These are phyloP conservation scores for Aproaerema taeniolella DNA, from an alignment of 2,888 invertebrate genomes.

Conservation along the genomic window DNA sequence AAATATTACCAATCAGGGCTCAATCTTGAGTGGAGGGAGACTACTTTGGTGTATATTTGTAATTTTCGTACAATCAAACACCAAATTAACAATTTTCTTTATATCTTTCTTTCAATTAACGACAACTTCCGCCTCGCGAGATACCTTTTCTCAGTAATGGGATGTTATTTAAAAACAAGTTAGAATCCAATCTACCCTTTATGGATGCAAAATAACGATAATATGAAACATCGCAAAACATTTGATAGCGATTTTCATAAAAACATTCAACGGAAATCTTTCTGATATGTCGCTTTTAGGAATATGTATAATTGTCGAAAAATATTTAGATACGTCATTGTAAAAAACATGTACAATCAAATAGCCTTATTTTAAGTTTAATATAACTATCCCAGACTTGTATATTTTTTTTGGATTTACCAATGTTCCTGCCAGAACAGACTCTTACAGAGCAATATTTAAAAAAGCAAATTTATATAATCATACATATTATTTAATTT, in stretches of 20 bases:
- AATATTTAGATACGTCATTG: constrained; percentile 8
- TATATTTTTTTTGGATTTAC: constrained; percentile 15
- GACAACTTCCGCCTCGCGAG: no score
- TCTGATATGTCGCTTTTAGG: constrained; percentile 40
- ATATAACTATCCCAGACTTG: constrained; percentile 28
- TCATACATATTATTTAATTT: constrained; percentile 51
- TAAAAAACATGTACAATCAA: constrained; percentile 32
- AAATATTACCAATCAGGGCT: no score
- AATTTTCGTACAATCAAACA: no score
- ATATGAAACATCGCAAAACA: no score
- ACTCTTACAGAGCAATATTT: constrained; percentile 40
- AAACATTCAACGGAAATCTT: constrained; percentile 47
- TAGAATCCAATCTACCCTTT: no score
- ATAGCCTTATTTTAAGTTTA: constrained; percentile 25
- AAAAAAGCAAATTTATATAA: constrained; percentile 47
- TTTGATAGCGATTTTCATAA: constrained; percentile 32
- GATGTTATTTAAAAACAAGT: no score
- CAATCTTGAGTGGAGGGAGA: no score
- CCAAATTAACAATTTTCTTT: no score
- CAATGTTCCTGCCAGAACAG: constrained; percentile 12
- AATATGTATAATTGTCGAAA: constrained; percentile 37
- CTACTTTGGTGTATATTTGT: no score
- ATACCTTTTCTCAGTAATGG: no score
- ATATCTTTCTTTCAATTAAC: no score
- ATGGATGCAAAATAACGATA: no score